A percentile compares a stretch with the other conserved stretches of the same genome.
Conservation (phyloP, 2,797 vertebrate genomes). For the Bovichtus variegatus region DNA sequence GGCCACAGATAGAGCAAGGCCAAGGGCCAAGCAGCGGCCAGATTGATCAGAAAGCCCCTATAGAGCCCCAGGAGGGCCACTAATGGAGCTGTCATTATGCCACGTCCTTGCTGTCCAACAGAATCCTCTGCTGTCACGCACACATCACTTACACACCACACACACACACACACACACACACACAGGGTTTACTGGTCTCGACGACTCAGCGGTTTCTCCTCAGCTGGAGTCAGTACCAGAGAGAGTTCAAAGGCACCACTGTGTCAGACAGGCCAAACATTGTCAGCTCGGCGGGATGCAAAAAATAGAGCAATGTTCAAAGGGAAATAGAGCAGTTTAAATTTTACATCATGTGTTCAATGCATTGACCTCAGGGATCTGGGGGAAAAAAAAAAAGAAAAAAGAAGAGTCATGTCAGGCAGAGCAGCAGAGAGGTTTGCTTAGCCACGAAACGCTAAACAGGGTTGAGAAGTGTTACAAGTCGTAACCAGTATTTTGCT, state of each 20-base stretch:
- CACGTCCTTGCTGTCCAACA: slow-evolving; percentile 74
- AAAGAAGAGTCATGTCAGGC: not conserved
- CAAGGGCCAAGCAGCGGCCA: slow-evolving; percentile 70
- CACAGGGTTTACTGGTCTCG: slow-evolving; percentile 30
- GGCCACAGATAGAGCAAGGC: slow-evolving; percentile 45
- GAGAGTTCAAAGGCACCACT: slow-evolving; percentile 67
- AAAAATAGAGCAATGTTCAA: slow-evolving; percentile 24
- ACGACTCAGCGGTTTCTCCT: slow-evolving; percentile 74
- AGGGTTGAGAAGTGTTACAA: slow-evolving; percentile 21
- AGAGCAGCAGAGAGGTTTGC: slow-evolving; percentile 9
- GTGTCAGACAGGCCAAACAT: slow-evolving; percentile 42
- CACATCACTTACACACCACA: slow-evolving; percentile 46
- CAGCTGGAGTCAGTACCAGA: slow-evolving; percentile 44
- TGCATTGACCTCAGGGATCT: slow-evolving; percentile 29
- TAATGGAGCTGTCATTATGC: slow-evolving; percentile 79
- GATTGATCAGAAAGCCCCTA: slow-evolving; percentile 71
- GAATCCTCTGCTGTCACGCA: slow-evolving; percentile 72
- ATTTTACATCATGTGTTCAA: slow-evolving; percentile 28
- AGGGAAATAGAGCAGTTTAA: slow-evolving; percentile 45
- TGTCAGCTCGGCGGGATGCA: slow-evolving; percentile 50
- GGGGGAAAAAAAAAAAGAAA: too few relatives aligned
- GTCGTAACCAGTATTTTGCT: slow-evolving; percentile 20
- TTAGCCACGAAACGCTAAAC: slow-evolving; percentile 9
- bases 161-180: slow-evolving; percentile 34
- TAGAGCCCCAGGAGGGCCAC: slow-evolving; percentile 64